Evolutionary conservation across 2,113 vertebrate species (phyloP), one percentile per base, ranked within the genome.

Genomic region (Sigmodon hispidus): DNA sequence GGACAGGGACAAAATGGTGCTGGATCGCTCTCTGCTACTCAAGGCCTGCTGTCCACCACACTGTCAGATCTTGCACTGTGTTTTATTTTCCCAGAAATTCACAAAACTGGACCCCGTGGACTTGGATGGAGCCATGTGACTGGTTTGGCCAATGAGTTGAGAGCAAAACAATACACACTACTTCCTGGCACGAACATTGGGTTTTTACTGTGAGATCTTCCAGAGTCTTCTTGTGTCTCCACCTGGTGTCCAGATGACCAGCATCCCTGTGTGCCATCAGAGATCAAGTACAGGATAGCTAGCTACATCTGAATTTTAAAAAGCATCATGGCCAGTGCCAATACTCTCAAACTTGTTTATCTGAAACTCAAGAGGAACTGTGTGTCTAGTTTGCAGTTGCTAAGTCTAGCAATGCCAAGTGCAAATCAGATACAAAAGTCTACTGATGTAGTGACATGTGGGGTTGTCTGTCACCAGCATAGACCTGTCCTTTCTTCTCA

Each of bases 61-160:
- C n/a, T 34, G 17, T n/a, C 21, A 36, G 48, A 34, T 5, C 13
- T 24, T 0, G 4, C 3, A 1, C 2, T 21, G 21, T 5, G 1
- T 15, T 21, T 16, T 7, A 1, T 16, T 48, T 79, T 13, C 84
- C 55, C 21, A 22, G 79, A 8, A 1, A 2, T 0, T 2, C 3
- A 0, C 4, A 63, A 40, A 7, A 36, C 36, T 36, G 10, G 85
- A 40, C 26, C 22, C 21, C 72, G 57, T 36, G 36, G 4, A 7
- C 5, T 10, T 52, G 80, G 31, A 31, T 34, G 9, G 59, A 50
- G 50, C 43, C 63, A 75, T 0, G 3, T 48, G 73, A 52, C 17
- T 36, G 5, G 16, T 77, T 34, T 72, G 48, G 12, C 90, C 90
- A 55, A 31, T 43, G 84, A 69, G 48, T 65, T 67, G 4, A 10